These are phyloP conservation scores for Gadus chalcogrammus DNA, from an alignment of 2,113 vertebrate genomes.

Conservation along the genomic window DNA sequence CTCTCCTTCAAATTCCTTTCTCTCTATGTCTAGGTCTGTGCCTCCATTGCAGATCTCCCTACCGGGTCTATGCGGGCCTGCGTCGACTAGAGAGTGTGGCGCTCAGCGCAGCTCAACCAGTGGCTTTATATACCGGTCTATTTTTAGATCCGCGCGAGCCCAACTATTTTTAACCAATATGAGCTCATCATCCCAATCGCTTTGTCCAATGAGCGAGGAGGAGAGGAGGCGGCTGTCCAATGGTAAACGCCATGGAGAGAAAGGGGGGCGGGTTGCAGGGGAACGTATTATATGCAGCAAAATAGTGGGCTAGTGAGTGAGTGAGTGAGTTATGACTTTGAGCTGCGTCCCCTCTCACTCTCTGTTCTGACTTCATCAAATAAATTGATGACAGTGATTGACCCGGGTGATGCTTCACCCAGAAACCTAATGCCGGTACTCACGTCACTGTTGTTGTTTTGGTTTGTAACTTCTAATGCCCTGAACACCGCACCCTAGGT, in stretches of 20 bases:
- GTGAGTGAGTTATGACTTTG: neutral
- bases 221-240: conserved; percentile 44
- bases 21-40: conserved; percentile 3
- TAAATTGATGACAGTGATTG: no score
- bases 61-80: no score
- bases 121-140: conserved; percentile 71
- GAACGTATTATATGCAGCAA: neutral
- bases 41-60: neutral
- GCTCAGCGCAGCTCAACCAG: conserved; percentile 12
- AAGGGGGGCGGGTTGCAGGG: conserved; percentile 36
- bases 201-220: conserved; percentile 57
- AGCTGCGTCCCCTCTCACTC: no score
- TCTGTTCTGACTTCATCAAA: no score
- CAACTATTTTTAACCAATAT: conserved; percentile 78
- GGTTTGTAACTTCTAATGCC: no score
- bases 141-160: conserved; percentile 69
- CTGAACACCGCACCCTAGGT: no score
- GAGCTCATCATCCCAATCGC: conserved; percentile 60
- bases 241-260: conserved; percentile 21
- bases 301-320: neutral
- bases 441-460: no score
- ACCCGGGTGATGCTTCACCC: no score
- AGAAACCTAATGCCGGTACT: no score
- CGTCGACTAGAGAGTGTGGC: conserved; percentile 10
- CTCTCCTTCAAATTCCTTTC: neutral